Evolutionary conservation across 2,888 invertebrate species (phyloP).

Genomic region (Caenorhabditis sp.): DNA sequence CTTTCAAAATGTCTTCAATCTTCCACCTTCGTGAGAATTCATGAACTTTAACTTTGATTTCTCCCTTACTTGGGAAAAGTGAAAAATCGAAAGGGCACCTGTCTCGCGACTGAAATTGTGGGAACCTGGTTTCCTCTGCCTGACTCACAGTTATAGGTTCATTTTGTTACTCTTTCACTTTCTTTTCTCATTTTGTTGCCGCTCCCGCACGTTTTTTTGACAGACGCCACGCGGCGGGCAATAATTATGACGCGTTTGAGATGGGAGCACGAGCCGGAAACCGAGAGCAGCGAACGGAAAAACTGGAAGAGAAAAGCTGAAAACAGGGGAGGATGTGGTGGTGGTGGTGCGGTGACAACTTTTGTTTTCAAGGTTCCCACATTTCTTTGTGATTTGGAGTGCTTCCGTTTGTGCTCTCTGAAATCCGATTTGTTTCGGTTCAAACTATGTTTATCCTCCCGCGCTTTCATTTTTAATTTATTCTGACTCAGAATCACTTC

Average conservation of each 20-base stretch:
- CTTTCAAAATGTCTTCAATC: no score
- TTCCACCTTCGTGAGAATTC: not conserved
- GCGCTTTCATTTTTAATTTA: not conserved
- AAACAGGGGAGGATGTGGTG: constrained; percentile 13
- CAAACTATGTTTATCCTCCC: not conserved
- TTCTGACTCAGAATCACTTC: no score
- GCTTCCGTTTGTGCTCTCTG: not conserved
- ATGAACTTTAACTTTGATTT: not conserved
- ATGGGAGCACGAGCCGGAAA: constrained; percentile 35
- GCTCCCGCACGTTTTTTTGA: constrained; percentile 41
- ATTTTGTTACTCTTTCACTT: constrained; percentile 6
- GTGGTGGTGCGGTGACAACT: not conserved
- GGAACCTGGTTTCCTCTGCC: no score
- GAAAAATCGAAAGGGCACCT: constrained; percentile 11
- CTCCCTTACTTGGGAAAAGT: no score
- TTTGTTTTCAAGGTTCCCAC: constrained; percentile 39
- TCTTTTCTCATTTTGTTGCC: not conserved
- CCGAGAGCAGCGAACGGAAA: constrained; percentile 3
- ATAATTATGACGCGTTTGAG: constrained; percentile 45
- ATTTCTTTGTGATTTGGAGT: constrained; percentile 10
- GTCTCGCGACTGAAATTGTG: constrained; percentile 15
- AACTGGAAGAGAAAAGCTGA: constrained; percentile 23
- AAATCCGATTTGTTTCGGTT: not conserved
- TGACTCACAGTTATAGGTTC: no score
- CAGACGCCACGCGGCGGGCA: constrained; percentile 22